phyloP scores from a whole-genome alignment of 2,888 invertebrate species.

The Pterostichus niger region DNA sequence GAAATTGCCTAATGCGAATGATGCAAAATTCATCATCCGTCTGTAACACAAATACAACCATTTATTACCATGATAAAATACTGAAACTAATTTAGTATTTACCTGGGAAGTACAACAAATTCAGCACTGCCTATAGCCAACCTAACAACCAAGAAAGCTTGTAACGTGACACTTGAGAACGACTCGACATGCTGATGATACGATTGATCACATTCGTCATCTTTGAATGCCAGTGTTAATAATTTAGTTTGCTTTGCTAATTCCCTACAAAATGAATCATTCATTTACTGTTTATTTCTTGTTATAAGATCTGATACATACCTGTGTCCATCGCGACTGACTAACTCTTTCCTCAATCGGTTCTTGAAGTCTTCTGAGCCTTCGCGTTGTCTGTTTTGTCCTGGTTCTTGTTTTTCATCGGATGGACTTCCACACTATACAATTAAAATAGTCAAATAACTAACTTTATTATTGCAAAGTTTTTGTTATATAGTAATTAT shows the following conservation, averaged over 20 bases:
- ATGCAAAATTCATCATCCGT: slow-evolving; percentile 74
- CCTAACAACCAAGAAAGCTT: slow-evolving; percentile 83
- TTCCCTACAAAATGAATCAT: slow-evolving; percentile 77
- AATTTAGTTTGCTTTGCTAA: slow-evolving; percentile 84
- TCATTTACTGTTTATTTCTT: no score
- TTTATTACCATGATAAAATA: background rate
- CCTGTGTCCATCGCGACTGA: slow-evolving; percentile 91
- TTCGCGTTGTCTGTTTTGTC: slow-evolving; percentile 81
- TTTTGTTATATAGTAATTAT: no score
- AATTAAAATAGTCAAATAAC: no score
- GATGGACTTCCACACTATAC: slow-evolving; percentile 71
- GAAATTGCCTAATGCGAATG: slow-evolving; percentile 74
- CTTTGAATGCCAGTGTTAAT: slow-evolving; percentile 83
- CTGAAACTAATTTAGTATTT: slow-evolving; percentile 67
- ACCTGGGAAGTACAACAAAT: slow-evolving; percentile 80
- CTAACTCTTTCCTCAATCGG: slow-evolving; percentile 89
- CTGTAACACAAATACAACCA: slow-evolving; percentile 70
- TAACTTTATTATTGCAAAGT: no score
- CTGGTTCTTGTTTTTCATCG: slow-evolving; percentile 73
- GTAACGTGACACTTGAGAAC: slow-evolving; percentile 82
- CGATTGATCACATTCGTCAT: slow-evolving; percentile 82
- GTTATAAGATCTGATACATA: slow-evolving; percentile 72
- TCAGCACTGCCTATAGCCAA: slow-evolving; percentile 79
- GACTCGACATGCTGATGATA: slow-evolving; percentile 84
- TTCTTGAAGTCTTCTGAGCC: slow-evolving; percentile 90